Evolutionary conservation across 2,113 vertebrate species (phyloP).

Genomic region (Columba livia): DNA sequence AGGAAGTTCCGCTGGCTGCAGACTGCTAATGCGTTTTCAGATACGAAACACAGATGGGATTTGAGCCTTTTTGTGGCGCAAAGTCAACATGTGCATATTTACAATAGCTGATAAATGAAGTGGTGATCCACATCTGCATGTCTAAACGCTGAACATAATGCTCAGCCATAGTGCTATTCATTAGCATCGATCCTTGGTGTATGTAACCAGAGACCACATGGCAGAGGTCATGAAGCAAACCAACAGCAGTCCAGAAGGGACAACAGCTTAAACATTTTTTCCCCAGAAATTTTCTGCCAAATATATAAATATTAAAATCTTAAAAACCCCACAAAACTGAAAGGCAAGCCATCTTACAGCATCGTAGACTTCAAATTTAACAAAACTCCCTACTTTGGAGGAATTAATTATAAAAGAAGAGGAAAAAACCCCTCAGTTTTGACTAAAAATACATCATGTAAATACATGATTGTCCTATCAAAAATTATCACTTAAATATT

Average conservation of each 20-base stretch:
- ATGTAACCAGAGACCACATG: accelerated
- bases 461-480: not conserved
- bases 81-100: not conserved
- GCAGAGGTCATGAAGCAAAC: not conserved
- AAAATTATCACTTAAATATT: not conserved
- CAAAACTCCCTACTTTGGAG: not conserved
- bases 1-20: not conserved
- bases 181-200: not conserved
- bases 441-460: not conserved
- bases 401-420: not conserved
- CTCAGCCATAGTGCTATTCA: not conserved
- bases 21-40: not conserved
- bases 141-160: not conserved
- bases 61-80: not conserved
- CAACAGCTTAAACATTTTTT: not conserved
- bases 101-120: not conserved
- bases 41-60: not conserved
- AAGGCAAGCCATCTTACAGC: not conserved
- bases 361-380: not conserved
- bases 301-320: not conserved
- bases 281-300: not conserved
- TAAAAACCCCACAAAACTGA: not conserved
- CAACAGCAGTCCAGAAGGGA: not conserved
- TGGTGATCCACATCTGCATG: not conserved
- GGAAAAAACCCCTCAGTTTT: not conserved